A percentile compares a stretch with the other conserved stretches of the same genome.
These are phyloP conservation scores for Cherax quadricarinatus DNA, from an alignment of 1,140 invertebrate genomes.

Conservation along the genomic window DNA sequence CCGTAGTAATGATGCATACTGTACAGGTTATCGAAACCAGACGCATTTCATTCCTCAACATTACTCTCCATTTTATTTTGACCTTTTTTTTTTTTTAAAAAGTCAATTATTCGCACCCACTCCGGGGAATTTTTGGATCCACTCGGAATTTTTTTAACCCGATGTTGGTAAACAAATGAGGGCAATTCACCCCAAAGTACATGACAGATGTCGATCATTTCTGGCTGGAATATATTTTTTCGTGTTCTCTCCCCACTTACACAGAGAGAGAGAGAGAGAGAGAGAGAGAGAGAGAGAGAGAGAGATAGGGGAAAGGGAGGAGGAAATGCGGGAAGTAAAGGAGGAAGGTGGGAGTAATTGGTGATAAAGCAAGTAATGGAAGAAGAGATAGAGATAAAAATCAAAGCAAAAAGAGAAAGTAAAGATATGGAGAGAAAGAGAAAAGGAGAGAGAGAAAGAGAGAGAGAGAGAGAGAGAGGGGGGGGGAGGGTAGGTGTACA, in stretches of 20 bases:
- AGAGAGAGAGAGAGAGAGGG: slow-evolving; percentile 18
- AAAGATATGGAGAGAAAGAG: no score
- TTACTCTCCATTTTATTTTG: no score
- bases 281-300: neutral
- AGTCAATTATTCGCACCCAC: no score
- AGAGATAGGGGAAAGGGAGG: neutral
- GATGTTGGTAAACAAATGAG: neutral
- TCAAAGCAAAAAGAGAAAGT: no score
- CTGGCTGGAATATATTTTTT: neutral
- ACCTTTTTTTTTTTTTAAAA: no score
- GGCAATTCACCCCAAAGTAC: neutral
- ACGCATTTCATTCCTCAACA: no score
- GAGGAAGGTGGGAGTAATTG: neutral
- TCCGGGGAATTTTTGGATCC: no score
- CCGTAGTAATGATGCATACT: no score
- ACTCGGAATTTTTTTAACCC: no score
- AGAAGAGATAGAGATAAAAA: neutral
- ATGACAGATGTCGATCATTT: neutral
- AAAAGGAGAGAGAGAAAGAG: neutral
- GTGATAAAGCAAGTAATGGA: neutral
- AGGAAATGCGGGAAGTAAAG: neutral
- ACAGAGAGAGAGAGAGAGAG: neutral
- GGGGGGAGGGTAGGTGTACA: no score
- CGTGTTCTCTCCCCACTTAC: no score
- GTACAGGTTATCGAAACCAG: no score